Evolutionary conservation across 2,888 invertebrate genomes (phyloP), one percentile per base, ranked within the genome.

Genomic region (Trissoscelio sp.): DNA sequence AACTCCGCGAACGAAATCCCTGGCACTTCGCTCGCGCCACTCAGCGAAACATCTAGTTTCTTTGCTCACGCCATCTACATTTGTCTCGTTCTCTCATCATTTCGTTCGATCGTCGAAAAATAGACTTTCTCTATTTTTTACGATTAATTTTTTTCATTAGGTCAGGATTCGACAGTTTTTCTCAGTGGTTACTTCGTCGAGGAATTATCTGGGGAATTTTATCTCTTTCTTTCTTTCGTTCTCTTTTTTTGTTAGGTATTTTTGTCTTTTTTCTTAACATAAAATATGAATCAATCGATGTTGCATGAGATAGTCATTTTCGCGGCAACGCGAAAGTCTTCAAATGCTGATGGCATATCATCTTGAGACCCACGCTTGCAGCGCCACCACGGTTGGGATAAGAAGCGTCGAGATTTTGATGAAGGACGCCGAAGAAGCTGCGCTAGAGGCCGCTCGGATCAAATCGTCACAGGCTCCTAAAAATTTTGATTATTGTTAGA

Each of bases 401-500:
- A 90, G 79, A 5, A 85, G 78, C 42, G 88, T 82, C 44, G 89
- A 89, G 48, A 89, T 85, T 82, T 79, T 87, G 51, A 88, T 87
- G 46, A 88, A 66, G 11, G 89, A 89, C 48, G 89, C 87, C 20
- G 89, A 86, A 20, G 90, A 88, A 7, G 89, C 89, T 22, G 90
- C 87, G 48, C 89, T 90, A 51, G 91, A 89, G 42, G 89, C 88
- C 53, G 89, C 90, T 62, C 88, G 89, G 82, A 88, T 89, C 67
- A 90, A 74, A 66, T 91, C 91, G 82, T 91, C 89, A 81, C 91
- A 91, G 20, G 89, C 87, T 78, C 91, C 91, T 91, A 83, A 2
- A 88, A 87, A 64, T 14, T 37, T 1, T 37, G 37, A 37, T 1
- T 7, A 31, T 31, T 31, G 9, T 3, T 1, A 0, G 9, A 2